Conservation (phyloP, 2,113 vertebrate genomes). For the Aegypius monachus region DNA sequence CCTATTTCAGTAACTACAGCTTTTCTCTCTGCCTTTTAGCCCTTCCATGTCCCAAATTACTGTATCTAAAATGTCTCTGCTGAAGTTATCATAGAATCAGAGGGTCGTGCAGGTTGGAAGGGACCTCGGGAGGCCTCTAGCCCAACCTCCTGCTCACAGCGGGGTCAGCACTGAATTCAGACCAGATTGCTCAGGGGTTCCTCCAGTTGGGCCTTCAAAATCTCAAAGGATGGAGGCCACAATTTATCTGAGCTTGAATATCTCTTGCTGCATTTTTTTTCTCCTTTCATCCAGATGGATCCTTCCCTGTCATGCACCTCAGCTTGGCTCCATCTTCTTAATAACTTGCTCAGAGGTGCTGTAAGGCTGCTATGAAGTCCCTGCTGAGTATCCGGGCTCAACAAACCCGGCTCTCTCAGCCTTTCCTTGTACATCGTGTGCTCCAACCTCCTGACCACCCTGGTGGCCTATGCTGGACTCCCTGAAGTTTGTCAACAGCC, state of each 20-base stretch:
- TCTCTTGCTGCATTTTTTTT: not conserved
- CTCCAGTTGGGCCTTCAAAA: not conserved
- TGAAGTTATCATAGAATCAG: not conserved
- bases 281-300: not conserved
- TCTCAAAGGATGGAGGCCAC: not conserved
- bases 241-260: not conserved
- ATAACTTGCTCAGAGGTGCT: not conserved
- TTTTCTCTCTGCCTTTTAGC: not conserved
- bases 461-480: not conserved
- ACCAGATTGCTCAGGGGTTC: not conserved
- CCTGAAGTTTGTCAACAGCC: slow-evolving; percentile 23
- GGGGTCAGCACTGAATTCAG: not conserved
- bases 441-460: not conserved
- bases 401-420: not conserved
- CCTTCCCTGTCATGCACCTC: not conserved
- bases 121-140: not conserved
- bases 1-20: not conserved
- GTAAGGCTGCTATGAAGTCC: not conserved
- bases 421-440: not conserved
- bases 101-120: not conserved
- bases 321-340: not conserved
- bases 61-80: not conserved
- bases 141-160: not conserved
- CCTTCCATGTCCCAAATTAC: not conserved
- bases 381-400: not conserved